Percentiles rank a stretch among this genome's conserved stretches.
Conservation (phyloP, 1,140 invertebrate species). For the Drosophila virilis region DNA sequence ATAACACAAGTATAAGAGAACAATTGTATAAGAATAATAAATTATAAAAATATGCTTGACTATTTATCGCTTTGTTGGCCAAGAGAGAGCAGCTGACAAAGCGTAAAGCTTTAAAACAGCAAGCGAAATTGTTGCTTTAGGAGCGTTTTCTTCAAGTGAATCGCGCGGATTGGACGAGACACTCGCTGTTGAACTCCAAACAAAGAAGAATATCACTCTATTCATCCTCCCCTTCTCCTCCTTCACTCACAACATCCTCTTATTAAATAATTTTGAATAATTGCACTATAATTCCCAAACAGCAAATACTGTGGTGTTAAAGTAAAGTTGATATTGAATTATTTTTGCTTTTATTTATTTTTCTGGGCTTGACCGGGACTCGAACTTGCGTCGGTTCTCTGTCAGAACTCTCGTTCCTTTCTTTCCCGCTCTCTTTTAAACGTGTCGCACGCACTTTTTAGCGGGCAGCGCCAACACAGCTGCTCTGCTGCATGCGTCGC, state of each 20-base stretch:
- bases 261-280: not conserved
- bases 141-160: constrained; percentile 71
- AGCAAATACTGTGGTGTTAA: no score
- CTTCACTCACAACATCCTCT: no score
- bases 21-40: no score
- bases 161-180: constrained; percentile 28
- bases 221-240: not conserved
- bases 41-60: constrained; percentile 29
- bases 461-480: not conserved
- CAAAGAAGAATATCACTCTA: not conserved
- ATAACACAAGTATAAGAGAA: no score
- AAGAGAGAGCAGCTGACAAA: not conserved
- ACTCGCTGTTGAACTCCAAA: constrained; percentile 75
- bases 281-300: no score
- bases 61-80: constrained; percentile 34
- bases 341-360: not conserved
- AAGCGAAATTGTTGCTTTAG: constrained; percentile 47
- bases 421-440: not conserved
- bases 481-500: constrained; percentile 3
- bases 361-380: not conserved
- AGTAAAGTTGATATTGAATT: no score
- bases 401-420: not conserved
- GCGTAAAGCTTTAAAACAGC: constrained; percentile 52
- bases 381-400: not conserved
- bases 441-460: not conserved